Base-by-base conservation (phyloP, 2,888 invertebrate genomes). In the Pollenia griseotomentosa region DNA sequence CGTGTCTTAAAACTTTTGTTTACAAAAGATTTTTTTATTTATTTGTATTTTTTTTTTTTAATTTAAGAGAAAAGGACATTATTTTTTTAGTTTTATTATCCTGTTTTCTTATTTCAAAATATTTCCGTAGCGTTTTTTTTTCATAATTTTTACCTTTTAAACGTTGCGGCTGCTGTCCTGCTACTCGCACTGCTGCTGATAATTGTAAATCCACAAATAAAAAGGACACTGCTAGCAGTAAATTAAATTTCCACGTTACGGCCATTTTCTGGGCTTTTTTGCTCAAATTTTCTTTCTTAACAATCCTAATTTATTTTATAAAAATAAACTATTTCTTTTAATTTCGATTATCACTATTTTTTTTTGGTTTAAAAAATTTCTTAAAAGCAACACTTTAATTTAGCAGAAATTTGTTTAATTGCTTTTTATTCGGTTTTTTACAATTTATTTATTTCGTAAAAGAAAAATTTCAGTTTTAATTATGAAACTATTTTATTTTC, bases 141-240 rank as follows among this genome's bases (percentile, higher is more conserved):
- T 11, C 23, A 70, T 75, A 53, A 10, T 66, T 48, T 53, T 77
- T 94, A 95, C 95, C 95, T 95, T 95, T 94, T 91, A 94, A 94
- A 92, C 94, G 93, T 91, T 91, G 94, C 14, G 66, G 94, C 93
- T 91, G 95, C 93, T 89, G 89, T 53, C 89, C 88, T 93, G 95
- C 94, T 89, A 95, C 94, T 92, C 94, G 95, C 90, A 94, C 93
- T 88, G 94, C 94, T 90, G 88, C 89, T 80, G 88, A 86, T 81
- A 88, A 83, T 85, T 89, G 90, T 90, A 90, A 89, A 90, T 91
- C 92, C 91, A 90, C 89, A 66, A 91, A 73, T 63, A 91, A 85
- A 85, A 91, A 89, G 63, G 90, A 86, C 63, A 89, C 88, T 83
- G 88, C 90, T 89, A 91, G 90, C 90, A 90, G 91, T 88, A 88